A percentile compares a stretch with the other conserved stretches of the same genome.
Conservation (phyloP, 2,797 vertebrate genomes). For the Lacerta bilineata region DNA sequence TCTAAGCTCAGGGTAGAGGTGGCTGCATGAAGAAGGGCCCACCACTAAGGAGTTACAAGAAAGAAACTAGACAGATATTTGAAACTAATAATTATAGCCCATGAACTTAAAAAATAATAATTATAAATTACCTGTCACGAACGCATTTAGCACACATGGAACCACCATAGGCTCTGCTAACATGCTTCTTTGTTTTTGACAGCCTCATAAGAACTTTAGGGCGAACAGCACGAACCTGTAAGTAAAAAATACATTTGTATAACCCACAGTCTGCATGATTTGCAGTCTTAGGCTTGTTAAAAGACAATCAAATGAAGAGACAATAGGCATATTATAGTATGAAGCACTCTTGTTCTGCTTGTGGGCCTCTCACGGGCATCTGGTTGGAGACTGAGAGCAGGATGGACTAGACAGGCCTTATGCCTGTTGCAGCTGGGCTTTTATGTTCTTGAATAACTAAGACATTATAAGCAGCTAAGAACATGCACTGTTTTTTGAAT, state of each 20-base stretch:
- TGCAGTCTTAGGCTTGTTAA: rapidly evolving
- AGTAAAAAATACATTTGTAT: conserved; percentile 5
- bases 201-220: conserved; percentile 98
- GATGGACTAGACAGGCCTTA: no score
- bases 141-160: conserved; percentile 99
- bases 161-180: conserved; percentile 97
- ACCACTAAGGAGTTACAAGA: not conserved
- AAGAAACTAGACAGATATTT: not conserved
- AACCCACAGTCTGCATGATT: not conserved
- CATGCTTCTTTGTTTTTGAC: conserved; percentile 98
- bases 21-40: no score
- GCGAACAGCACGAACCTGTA: conserved; percentile 93
- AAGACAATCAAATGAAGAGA: not conserved
- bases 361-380: no score
- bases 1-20: no score
- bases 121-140: conserved; percentile 90
- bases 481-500: not conserved
- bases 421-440: no score
- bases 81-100: not conserved
- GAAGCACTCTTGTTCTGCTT: no score
- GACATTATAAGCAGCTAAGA: not conserved
- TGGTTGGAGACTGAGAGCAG: no score
- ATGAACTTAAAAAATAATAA: not conserved
- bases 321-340: no score
- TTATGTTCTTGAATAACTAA: no score